phyloP scores from a whole-genome alignment of 2,797 vertebrate species.

The Mergus octosetaceus region DNA sequence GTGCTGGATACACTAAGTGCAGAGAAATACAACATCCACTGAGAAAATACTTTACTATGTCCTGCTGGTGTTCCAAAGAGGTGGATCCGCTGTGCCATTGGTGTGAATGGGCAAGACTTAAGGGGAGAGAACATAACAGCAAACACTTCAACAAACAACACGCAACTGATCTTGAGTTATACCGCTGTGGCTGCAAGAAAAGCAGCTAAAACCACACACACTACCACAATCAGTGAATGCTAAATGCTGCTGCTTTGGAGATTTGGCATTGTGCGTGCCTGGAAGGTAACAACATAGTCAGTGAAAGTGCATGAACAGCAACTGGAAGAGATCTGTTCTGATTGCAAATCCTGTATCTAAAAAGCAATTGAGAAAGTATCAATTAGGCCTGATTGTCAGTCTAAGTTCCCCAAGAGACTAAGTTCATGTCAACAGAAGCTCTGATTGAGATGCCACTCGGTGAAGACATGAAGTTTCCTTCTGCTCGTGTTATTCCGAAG shows the following conservation, averaged over 20 bases:
- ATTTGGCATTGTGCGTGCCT: rapidly evolving
- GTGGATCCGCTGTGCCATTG: rapidly evolving
- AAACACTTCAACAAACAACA: rapidly evolving
- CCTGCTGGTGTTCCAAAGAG: not conserved
- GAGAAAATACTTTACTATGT: not conserved
- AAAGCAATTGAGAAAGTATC: not conserved
- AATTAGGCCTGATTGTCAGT: not conserved
- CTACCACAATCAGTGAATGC: not conserved
- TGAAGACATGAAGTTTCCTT: not conserved
- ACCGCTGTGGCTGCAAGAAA: not conserved
- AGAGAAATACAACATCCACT: not conserved
- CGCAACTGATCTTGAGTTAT: not conserved
- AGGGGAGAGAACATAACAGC: rapidly evolving
- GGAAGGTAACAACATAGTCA: rapidly evolving
- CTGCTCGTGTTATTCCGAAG: not conserved
- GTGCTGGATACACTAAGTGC: not conserved
- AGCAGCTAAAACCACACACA: rapidly evolving
- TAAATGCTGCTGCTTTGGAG: rapidly evolving
- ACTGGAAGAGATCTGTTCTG: not conserved
- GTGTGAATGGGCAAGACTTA: not conserved
- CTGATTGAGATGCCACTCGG: rapidly evolving
- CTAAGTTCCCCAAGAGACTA: not conserved
- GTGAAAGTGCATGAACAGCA: rapidly evolving
- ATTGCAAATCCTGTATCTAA: not conserved
- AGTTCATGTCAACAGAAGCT: not conserved